These are phyloP conservation scores for Probosciger aterrimus DNA, from an alignment of 2,113 vertebrate genomes.

Conservation along the genomic window DNA sequence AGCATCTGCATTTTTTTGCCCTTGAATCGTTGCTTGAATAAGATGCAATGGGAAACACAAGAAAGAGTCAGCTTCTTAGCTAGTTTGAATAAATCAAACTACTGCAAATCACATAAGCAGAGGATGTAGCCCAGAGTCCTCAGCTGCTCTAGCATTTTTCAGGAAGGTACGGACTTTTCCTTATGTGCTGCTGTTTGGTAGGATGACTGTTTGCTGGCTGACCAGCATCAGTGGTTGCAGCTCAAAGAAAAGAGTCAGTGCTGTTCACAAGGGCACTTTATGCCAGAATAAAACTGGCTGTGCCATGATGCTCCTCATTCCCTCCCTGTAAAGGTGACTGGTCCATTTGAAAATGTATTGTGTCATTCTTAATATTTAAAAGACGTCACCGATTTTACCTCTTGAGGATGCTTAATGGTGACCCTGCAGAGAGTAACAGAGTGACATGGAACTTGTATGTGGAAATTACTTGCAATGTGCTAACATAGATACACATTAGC, in stretches of 20 bases:
- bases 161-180: background rate
- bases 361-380: background rate
- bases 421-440: background rate
- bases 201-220: background rate
- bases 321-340: background rate
- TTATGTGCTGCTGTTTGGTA: background rate
- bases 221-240: background rate
- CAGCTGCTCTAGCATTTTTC: background rate
- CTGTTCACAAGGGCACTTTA: background rate
- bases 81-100: background rate
- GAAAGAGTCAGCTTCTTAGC: background rate
- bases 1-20: background rate
- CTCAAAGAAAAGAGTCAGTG: background rate
- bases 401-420: background rate
- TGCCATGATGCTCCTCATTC: background rate
- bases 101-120: background rate
- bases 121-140: background rate
- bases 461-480: background rate
- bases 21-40: conserved; percentile 1
- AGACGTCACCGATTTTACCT: background rate
- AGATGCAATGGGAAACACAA: background rate
- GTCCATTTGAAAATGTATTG: background rate
- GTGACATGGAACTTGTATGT: background rate
- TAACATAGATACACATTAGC: background rate
- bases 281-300: background rate